Conservation (phyloP, 2,797 vertebrate species). For the Adelosebastes latens region DNA sequence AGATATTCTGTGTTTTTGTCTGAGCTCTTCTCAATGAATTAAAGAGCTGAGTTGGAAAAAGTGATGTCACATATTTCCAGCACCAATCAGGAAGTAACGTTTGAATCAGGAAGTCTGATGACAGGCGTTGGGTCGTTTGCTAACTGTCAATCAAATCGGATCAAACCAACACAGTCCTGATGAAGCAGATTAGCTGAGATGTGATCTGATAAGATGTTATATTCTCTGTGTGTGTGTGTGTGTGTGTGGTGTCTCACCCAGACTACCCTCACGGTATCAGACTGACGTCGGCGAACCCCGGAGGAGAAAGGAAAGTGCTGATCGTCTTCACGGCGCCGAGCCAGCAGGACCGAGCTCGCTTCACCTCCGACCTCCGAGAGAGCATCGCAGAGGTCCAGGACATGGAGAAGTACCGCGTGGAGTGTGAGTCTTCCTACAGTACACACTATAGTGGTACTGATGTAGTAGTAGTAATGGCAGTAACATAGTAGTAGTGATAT, state of each 20-base stretch:
- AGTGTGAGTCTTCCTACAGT: constrained; percentile 83
- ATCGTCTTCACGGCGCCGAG: constrained; percentile 94
- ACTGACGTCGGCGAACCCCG: constrained; percentile 90
- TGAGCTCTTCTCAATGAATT: background rate
- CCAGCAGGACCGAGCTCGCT: constrained; percentile 91
- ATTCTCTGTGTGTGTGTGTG: background rate
- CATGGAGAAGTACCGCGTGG: constrained; percentile 96
- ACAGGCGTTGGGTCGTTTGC: background rate
- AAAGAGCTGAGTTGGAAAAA: background rate
- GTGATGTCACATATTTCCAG: background rate
- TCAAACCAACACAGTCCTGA: background rate
- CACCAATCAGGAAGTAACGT: background rate
- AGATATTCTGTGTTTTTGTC: background rate
- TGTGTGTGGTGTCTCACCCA: constrained; percentile 47
- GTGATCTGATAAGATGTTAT: too few relatives aligned
- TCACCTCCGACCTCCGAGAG: constrained; percentile 92
- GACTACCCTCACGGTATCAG: constrained; percentile 95
- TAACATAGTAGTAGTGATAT: background rate
- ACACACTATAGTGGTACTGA: constrained; percentile 14
- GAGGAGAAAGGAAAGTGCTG: constrained; percentile 91
- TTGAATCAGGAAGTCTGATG: background rate
- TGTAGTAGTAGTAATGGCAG: background rate
- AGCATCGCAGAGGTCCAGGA: constrained; percentile 94
- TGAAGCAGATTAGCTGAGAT: background rate
- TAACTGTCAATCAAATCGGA: background rate